Percentiles rank a stretch among this genome's conserved stretches.
Conservation (phyloP, 2,113 vertebrate species). For the Otolemur garnettii region DNA sequence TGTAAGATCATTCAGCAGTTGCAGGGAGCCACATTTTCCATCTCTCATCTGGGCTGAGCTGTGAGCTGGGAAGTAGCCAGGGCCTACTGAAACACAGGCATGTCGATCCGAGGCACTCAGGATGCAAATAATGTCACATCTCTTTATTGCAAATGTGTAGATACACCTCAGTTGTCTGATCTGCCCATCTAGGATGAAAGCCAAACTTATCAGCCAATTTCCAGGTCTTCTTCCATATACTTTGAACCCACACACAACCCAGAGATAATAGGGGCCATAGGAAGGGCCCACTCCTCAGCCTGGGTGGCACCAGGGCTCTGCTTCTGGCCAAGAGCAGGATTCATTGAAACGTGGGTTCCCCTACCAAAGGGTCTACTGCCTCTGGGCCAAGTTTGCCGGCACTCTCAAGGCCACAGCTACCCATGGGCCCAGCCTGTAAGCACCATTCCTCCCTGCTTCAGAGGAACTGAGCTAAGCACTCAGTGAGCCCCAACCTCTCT, state of each 20-base stretch:
- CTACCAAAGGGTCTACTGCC: neutral
- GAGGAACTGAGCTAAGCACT: neutral
- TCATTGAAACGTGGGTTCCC: neutral
- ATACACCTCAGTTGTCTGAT: neutral
- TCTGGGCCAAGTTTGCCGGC: neutral
- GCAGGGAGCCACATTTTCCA: neutral
- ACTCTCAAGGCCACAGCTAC: neutral
- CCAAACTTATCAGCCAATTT: neutral
- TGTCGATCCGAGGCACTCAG: neutral
- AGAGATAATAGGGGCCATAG: neutral
- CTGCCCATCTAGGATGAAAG: neutral
- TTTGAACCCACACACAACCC: neutral
- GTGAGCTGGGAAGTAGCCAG: neutral
- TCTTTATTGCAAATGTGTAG: neutral
- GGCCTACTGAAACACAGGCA: neutral
- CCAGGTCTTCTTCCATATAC: neutral
- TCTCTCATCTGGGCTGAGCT: neutral
- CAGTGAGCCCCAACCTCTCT: neutral
- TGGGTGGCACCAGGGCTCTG: neutral
- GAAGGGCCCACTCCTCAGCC: neutral
- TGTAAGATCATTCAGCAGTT: neutral
- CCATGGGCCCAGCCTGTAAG: rapidly evolving
- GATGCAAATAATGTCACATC: neutral
- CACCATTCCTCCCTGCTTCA: neutral
- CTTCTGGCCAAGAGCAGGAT: neutral